phyloP scores from a whole-genome alignment of 2,797 vertebrate genomes.

The Rhyacichthys aspro region DNA sequence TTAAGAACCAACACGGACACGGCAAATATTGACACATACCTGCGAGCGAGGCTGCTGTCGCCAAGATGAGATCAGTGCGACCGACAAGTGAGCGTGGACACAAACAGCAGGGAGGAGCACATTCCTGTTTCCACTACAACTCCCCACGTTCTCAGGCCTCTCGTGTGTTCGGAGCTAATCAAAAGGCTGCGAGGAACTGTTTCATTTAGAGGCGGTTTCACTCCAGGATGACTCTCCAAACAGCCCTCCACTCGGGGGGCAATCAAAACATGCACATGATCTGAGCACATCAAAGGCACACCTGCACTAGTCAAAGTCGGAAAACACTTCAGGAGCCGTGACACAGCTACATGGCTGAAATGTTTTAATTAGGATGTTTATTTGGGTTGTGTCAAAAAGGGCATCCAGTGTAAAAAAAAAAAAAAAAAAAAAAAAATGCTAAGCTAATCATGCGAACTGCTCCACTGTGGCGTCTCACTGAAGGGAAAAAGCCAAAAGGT shows the following conservation, averaged over 20 bases:
- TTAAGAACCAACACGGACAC: constrained; percentile 28
- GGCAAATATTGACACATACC: constrained; percentile 54
- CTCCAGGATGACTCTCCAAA: constrained; percentile 57
- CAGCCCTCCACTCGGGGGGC: constrained; percentile 26
- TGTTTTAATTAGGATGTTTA: no score
- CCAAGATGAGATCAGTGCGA: constrained; percentile 3
- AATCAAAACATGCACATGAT: constrained; percentile 17
- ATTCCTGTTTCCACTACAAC: constrained; percentile 23
- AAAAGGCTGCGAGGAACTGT: constrained; percentile 52
- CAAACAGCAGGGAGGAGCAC: constrained; percentile 3
- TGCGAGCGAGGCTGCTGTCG: constrained; percentile 24
- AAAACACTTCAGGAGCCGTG: no score
- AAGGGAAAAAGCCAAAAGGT: no score
- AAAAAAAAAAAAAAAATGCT: no score
- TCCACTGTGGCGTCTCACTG: no score
- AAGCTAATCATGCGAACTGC: no score
- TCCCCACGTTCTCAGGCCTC: constrained; percentile 46
- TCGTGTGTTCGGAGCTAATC: constrained; percentile 51
- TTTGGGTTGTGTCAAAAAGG: no score
- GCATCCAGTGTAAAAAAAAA: no score
- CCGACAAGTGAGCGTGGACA: not conserved
- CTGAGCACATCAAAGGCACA: constrained; percentile 58
- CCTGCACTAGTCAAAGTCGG: constrained; percentile 39
- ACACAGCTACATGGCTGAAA: no score
- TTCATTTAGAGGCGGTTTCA: constrained; percentile 54